Evolutionary conservation across 1,140 invertebrate species (phyloP).

Genomic region (Anoplolepis gracilipes): DNA sequence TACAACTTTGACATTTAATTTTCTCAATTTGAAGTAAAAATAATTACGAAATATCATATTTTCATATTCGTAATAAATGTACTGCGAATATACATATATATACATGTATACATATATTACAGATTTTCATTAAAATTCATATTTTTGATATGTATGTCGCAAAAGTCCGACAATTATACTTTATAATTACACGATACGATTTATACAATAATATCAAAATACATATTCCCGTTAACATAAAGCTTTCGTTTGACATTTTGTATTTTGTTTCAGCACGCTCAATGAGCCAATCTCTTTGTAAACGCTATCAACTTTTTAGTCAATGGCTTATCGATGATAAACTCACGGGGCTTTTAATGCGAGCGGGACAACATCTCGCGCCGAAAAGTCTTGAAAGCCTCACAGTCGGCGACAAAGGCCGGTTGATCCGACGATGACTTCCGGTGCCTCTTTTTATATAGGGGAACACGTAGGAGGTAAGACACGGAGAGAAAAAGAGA

Average conservation of each 20-base stretch:
- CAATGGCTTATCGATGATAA: constrained; percentile 33
- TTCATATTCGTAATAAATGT: not conserved
- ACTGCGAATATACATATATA: not conserved
- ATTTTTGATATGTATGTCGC: not conserved
- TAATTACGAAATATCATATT: not conserved
- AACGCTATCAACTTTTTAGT: not conserved
- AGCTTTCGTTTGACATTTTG: not conserved
- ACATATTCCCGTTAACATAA: not conserved
- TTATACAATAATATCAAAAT: not conserved
- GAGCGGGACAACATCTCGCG: constrained; percentile 5
- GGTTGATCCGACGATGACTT: constrained; percentile 69
- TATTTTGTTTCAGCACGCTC: not conserved
- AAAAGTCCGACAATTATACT: not conserved
- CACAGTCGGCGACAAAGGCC: constrained; percentile 55
- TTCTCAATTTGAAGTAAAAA: not conserved
- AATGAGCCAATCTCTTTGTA: not conserved
- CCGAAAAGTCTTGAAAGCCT: constrained; percentile 35
- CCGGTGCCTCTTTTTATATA: constrained; percentile 65
- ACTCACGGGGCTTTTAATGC: constrained; percentile 36
- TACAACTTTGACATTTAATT: not conserved
- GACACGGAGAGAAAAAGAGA: constrained; percentile 39
- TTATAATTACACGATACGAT: not conserved
- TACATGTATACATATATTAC: too few species aligned
- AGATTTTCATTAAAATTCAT: constrained; percentile 2
- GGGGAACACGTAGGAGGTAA: constrained; percentile 26